Percentiles rank a stretch among this genome's conserved stretches.
phyloP scores from a whole-genome alignment of 2,888 invertebrate genomes.

The Pyrgus malvae region DNA sequence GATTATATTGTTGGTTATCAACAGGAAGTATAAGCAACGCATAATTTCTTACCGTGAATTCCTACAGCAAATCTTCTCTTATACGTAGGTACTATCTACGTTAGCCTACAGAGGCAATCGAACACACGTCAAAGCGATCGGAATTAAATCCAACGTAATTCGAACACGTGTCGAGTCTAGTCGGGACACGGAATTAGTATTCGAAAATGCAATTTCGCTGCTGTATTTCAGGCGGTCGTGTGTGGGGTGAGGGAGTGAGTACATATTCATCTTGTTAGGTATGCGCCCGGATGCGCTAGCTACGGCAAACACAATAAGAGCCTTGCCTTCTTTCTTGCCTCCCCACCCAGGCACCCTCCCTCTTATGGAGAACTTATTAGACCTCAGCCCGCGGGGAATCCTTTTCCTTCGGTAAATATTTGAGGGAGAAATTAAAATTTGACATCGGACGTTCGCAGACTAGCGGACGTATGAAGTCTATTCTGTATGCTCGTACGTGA shows the following conservation, averaged over 20 bases:
- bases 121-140: conserved; percentile 17
- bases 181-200: conserved; percentile 71
- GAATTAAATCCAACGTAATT: conserved; percentile 30
- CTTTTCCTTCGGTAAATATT: conserved; percentile 82
- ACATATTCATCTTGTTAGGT: conserved; percentile 82
- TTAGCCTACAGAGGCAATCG: background rate
- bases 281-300: conserved; percentile 81
- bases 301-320: conserved; percentile 82
- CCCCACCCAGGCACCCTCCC: conserved; percentile 46
- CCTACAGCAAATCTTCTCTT: too few species aligned
- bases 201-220: conserved; percentile 79
- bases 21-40: too few species aligned
- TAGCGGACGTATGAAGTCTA: conserved; percentile 62
- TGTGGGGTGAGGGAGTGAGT: conserved; percentile 68
- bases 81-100: too few species aligned
- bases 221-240: conserved; percentile 57
- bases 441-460: conserved; percentile 71
- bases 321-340: conserved; percentile 52
- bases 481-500: conserved; percentile 76
- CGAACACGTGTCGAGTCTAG: conserved; percentile 24
- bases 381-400: conserved; percentile 79
- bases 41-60: too few species aligned
- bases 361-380: conserved; percentile 83
- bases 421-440: conserved; percentile 82
- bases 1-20: too few species aligned